Percentiles rank a stretch among this genome's conserved stretches.
These are phyloP conservation scores for Dysmachus trigonus DNA, from an alignment of 2,888 invertebrate genomes.

Conservation along the genomic window DNA sequence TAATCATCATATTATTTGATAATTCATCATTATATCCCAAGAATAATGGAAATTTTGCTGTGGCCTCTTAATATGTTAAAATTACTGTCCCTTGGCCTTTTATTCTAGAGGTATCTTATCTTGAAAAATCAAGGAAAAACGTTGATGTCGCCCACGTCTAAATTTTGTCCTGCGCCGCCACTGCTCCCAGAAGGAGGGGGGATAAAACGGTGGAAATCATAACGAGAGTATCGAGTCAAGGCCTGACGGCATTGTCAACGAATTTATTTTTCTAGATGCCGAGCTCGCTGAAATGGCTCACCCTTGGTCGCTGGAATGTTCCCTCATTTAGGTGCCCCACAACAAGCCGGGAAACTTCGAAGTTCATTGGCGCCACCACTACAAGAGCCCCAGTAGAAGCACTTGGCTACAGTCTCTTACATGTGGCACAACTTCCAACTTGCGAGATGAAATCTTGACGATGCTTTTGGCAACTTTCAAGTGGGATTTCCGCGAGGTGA, in stretches of 20 bases:
- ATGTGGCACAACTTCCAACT: not conserved
- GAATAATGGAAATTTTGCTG: no score
- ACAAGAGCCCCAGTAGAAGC: not conserved
- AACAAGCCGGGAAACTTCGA: not conserved
- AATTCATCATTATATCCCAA: no score
- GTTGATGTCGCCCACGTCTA: no score
- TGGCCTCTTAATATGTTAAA: no score
- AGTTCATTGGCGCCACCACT: conserved; percentile 18
- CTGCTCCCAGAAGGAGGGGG: no score
- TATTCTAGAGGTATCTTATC: no score
- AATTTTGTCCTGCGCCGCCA: no score
- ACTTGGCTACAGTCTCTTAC: not conserved
- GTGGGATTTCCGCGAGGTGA: not conserved
- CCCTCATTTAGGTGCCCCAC: not conserved
- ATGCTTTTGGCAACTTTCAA: conserved; percentile 22
- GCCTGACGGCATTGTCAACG: not conserved
- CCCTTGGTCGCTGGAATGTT: not conserved
- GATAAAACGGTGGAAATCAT: not conserved
- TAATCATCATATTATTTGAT: no score
- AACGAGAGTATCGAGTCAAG: not conserved
- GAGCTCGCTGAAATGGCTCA: not conserved
- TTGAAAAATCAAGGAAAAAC: no score
- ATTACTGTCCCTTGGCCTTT: no score
- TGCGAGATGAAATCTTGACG: conserved; percentile 19
- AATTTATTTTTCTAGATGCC: not conserved